A percentile compares a stretch with the other conserved stretches of the same genome.
Evolutionary conservation across 2,888 invertebrate species (phyloP).

Genomic region (Nomada hirtipes): DNA sequence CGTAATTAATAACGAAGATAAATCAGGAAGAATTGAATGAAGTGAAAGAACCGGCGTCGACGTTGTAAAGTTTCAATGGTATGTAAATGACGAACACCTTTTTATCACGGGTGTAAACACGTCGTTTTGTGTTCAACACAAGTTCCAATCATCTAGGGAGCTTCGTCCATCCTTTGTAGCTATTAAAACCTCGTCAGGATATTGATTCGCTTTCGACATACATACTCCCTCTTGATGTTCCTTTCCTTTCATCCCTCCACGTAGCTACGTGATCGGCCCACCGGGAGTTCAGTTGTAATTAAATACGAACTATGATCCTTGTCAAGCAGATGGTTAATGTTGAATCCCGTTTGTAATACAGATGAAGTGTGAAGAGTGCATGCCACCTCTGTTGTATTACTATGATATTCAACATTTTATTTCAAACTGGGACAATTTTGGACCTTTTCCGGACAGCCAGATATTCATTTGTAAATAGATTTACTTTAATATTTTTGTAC

Average conservation of each 20-base stretch:
- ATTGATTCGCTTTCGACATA: conserved; percentile 39
- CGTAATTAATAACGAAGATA: conserved; percentile 74
- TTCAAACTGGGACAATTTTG: too few species aligned
- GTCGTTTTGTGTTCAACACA: conserved; percentile 37
- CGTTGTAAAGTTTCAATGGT: conserved; percentile 34
- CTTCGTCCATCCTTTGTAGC: conserved; percentile 41
- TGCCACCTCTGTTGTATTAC: too few species aligned
- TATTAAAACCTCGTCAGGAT: conserved; percentile 51
- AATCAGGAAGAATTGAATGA: conserved; percentile 33
- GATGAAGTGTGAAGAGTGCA: background rate
- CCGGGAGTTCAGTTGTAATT: conserved; percentile 19
- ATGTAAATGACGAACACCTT: conserved; percentile 54
- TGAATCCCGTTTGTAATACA: background rate
- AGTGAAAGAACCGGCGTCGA: conserved; percentile 42
- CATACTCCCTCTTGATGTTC: background rate
- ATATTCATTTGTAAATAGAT: too few species aligned
- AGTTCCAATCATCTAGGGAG: conserved; percentile 35
- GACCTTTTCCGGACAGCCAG: too few species aligned
- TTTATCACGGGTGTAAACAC: conserved; percentile 40
- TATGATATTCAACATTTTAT: too few species aligned
- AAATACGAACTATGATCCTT: conserved; percentile 3
- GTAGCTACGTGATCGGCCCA: conserved; percentile 21
- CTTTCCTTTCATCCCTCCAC: background rate
- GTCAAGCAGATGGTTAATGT: background rate
- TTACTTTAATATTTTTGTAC: too few species aligned